A percentile compares a stretch with the other conserved stretches of the same genome.
These are phyloP conservation scores for Drosophila fungiperda DNA, from an alignment of 2,888 invertebrate genomes.

Conservation along the genomic window DNA sequence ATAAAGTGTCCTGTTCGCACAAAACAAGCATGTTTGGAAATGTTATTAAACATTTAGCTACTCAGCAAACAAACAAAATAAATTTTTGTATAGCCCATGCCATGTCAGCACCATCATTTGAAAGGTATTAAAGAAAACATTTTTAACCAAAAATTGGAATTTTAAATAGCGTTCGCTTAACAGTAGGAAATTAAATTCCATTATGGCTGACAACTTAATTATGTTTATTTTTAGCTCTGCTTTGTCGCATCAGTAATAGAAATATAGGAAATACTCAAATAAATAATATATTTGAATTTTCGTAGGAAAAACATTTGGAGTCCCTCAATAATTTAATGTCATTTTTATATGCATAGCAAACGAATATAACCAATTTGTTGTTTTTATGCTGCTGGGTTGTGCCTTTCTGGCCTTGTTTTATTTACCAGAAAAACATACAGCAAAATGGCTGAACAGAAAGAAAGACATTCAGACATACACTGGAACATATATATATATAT, in stretches of 20 bases:
- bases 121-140: background rate
- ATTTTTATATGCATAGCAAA: constrained; percentile 58
- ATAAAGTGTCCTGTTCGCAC: constrained; percentile 13
- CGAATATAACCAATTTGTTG: constrained; percentile 52
- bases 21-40: constrained; percentile 26
- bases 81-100: background rate
- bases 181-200: background rate
- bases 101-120: background rate
- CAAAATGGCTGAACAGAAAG: constrained; percentile 29
- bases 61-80: background rate
- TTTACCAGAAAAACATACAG: constrained; percentile 63
- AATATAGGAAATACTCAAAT: constrained; percentile 16
- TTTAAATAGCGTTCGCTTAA: background rate
- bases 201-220: background rate
- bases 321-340: constrained; percentile 58
- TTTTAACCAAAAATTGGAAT: background rate
- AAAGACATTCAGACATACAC: constrained; percentile 6
- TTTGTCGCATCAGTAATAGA: background rate
- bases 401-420: constrained; percentile 56
- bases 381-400: constrained; percentile 33
- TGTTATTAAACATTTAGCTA: constrained; percentile 16
- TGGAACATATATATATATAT: constrained; percentile 1
- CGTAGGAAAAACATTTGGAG: constrained; percentile 17
- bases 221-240: background rate
- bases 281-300: constrained; percentile 15